These are phyloP conservation scores for Semicossyphus pulcher DNA, from an alignment of 2,113 vertebrate species.

Conservation along the genomic window DNA sequence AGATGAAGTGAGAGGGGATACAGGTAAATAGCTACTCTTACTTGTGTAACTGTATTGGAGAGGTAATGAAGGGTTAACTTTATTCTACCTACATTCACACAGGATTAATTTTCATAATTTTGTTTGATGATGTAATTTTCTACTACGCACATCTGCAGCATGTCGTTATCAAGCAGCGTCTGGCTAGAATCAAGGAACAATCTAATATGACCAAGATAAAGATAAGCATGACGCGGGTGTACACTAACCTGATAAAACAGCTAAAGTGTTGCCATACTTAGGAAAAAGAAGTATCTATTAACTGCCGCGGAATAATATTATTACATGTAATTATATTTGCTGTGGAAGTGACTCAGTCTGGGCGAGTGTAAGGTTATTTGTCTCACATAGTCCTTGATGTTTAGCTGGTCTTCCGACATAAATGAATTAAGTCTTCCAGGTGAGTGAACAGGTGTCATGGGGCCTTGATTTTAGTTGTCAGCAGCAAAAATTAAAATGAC, in stretches of 20 bases:
- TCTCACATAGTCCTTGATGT: neutral
- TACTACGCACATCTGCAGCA: neutral
- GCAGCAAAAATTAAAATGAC: no score
- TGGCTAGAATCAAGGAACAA: neutral
- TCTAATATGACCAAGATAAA: neutral
- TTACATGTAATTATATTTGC: neutral
- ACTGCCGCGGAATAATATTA: neutral
- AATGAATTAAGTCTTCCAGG: constrained; percentile 10
- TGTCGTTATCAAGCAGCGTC: constrained; percentile 10
- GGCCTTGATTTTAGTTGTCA: no score
- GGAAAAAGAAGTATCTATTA: neutral
- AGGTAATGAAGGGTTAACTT: neutral
- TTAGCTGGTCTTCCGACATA: neutral
- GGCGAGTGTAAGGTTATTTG: neutral
- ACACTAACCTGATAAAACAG: neutral
- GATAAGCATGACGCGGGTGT: neutral
- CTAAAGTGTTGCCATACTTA: neutral
- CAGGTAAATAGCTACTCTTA: neutral
- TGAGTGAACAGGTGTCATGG: constrained; percentile 34
- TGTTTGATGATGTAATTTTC: no score
- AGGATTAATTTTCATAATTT: no score
- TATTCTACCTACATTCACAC: no score
- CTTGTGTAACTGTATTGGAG: constrained; percentile 4
- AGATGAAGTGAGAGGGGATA: constrained; percentile 4
- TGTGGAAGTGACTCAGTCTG: neutral